These are phyloP conservation scores for Toxotes jaculatrix DNA, from an alignment of 2,113 vertebrate genomes.

Conservation along the genomic window DNA sequence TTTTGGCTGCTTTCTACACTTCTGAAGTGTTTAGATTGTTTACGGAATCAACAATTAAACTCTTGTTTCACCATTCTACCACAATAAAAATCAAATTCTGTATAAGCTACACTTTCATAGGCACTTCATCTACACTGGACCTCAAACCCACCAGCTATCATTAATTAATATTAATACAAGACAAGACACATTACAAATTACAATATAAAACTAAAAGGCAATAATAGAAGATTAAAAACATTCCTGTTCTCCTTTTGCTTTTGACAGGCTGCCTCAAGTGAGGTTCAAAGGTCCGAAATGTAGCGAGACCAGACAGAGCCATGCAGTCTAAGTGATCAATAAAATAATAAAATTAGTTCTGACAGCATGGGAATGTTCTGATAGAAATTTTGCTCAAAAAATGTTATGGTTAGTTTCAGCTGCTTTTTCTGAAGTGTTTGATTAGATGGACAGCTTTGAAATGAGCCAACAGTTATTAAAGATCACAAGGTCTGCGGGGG, in stretches of 20 bases:
- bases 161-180: background rate
- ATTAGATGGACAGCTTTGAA: slow-evolving; percentile 5
- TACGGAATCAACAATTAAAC: background rate
- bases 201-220: background rate
- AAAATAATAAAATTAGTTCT: background rate
- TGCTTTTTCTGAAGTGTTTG: slow-evolving; percentile 7
- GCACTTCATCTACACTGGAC: too few relatives aligned
- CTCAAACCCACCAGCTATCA: background rate
- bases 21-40: background rate
- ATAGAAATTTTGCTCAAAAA: slow-evolving; percentile 3
- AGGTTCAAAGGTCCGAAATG: slow-evolving; percentile 18
- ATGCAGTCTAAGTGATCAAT: slow-evolving; percentile 15
- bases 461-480: slow-evolving; percentile 10
- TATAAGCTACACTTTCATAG: too few relatives aligned
- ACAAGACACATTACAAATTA: background rate
- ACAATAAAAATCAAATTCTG: too few relatives aligned
- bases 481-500: slow-evolving; percentile 18
- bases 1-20: background rate
- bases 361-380: slow-evolving; percentile 18
- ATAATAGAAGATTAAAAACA: background rate
- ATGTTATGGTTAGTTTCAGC: background rate
- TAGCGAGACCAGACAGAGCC: background rate
- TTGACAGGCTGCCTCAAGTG: background rate
- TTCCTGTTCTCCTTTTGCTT: background rate
- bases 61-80: too few relatives aligned